phyloP scores from a whole-genome alignment of 1,140 invertebrate species.

The Euglossa dilemma region DNA sequence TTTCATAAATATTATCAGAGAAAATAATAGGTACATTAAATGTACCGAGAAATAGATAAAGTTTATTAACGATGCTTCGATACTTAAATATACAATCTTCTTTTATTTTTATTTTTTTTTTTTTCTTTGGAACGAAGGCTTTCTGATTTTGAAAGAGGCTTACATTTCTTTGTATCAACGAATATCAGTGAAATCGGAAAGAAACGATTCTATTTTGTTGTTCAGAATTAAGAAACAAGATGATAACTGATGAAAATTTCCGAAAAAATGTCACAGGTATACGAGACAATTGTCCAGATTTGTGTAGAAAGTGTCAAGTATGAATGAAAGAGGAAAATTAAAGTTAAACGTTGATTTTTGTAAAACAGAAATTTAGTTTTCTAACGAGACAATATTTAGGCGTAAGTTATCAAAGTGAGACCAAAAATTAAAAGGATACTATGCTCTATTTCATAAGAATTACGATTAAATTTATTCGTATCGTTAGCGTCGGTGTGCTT shows the following conservation, averaged over 20 bases:
- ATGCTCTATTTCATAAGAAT: slow-evolving; percentile 66
- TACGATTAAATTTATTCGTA: slow-evolving; percentile 68
- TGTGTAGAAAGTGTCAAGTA: background rate
- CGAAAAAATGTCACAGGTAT: background rate
- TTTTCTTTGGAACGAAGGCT: background rate
- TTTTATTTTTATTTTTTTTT: no score
- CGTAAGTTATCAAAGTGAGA: slow-evolving; percentile 76
- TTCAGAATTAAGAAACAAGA: slow-evolving; percentile 16
- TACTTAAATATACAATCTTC: slow-evolving; percentile 38
- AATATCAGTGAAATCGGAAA: background rate
- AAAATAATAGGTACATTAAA: slow-evolving; percentile 17
- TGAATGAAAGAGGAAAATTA: slow-evolving; percentile 30
- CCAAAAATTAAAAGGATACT: slow-evolving; percentile 78
- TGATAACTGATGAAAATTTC: background rate
- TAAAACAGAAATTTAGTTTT: slow-evolving; percentile 68
- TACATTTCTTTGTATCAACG: background rate
- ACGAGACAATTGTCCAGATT: background rate
- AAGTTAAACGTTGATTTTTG: slow-evolving; percentile 39
- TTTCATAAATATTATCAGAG: slow-evolving; percentile 17
- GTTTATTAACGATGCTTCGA: slow-evolving; percentile 27
- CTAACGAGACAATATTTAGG: slow-evolving; percentile 80
- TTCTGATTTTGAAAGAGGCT: slow-evolving; percentile 16
- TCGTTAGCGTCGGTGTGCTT: slow-evolving; percentile 53
- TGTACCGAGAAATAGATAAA: background rate
- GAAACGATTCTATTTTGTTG: background rate